These are phyloP conservation scores for Carterocephalus palaemon DNA, from an alignment of 2,888 invertebrate genomes.

Conservation along the genomic window DNA sequence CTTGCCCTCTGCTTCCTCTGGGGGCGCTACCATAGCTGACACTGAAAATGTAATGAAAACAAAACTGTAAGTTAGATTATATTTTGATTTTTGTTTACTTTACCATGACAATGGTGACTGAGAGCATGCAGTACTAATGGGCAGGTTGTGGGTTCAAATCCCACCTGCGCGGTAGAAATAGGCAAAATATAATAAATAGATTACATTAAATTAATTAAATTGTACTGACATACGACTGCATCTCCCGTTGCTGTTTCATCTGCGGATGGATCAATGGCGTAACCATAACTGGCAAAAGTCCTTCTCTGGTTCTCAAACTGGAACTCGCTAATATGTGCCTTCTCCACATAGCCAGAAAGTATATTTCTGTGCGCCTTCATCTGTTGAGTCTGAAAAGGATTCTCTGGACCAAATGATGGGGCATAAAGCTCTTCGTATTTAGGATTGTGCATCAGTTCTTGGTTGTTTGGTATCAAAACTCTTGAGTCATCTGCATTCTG, in stretches of 20 bases:
- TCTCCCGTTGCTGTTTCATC: slow-evolving; percentile 62
- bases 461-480: slow-evolving; percentile 87
- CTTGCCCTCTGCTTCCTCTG: slow-evolving; percentile 86
- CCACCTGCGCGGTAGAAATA: no score
- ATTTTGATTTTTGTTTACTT: not conserved
- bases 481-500: slow-evolving; percentile 86
- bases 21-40: slow-evolving; percentile 81
- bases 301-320: slow-evolving; percentile 97
- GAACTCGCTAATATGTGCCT: slow-evolving; percentile 96
- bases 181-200: no score
- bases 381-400: slow-evolving; percentile 95
- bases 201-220: not conserved
- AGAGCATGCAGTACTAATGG: not conserved
- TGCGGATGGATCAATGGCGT: slow-evolving; percentile 96
- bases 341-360: slow-evolving; percentile 95
- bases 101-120: not conserved
- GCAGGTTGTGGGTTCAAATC: no score
- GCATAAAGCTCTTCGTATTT: slow-evolving; percentile 97
- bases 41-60: slow-evolving; percentile 41
- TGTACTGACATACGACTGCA: slow-evolving; percentile 68
- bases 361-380: slow-evolving; percentile 93
- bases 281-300: slow-evolving; percentile 96
- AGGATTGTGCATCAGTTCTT: slow-evolving; percentile 94
- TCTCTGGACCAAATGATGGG: slow-evolving; percentile 93
- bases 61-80: not conserved